Evolutionary conservation across 2,797 vertebrate species (phyloP).

Genomic region (Anguilla megastoma): DNA sequence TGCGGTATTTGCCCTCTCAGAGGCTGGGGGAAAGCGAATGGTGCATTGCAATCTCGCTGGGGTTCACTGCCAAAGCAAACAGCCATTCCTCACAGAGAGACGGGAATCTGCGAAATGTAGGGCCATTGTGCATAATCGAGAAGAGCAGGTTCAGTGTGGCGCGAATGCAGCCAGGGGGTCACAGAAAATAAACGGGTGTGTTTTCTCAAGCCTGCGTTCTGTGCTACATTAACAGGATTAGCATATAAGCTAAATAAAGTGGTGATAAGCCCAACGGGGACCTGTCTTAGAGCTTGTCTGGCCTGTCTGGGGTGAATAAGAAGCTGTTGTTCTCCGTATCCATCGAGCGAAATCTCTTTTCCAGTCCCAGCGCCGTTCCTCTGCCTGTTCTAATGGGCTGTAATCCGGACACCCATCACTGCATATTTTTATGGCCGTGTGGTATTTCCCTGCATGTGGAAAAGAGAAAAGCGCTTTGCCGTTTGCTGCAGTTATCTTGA

Average conservation of each 20-base stretch:
- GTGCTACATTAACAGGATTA: constrained; percentile 26
- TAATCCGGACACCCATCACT: neutral
- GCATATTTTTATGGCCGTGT: neutral
- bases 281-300: neutral
- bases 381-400: constrained; percentile 1
- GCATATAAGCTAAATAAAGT: constrained; percentile 5
- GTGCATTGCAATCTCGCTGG: constrained; percentile 46
- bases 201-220: constrained; percentile 17
- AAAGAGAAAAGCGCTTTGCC: neutral
- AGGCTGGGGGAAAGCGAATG: constrained; percentile 49
- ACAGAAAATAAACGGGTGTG: constrained; percentile 16
- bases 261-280: neutral
- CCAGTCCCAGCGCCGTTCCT: neutral
- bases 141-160: constrained; percentile 37
- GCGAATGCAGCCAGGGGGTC: constrained; percentile 1
- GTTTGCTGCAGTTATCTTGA: constrained; percentile 10
- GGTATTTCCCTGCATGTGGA: neutral
- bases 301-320: neutral
- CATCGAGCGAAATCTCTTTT: neutral
- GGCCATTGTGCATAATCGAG: constrained; percentile 36
- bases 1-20: constrained; percentile 48
- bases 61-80: constrained; percentile 62
- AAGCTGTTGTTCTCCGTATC: neutral
- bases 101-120: constrained; percentile 43
- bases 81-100: constrained; percentile 48